Evolutionary conservation across 2,797 vertebrate species (phyloP), one percentile per base, ranked within the genome.

Genomic region (Uromys caudimaculatus): DNA sequence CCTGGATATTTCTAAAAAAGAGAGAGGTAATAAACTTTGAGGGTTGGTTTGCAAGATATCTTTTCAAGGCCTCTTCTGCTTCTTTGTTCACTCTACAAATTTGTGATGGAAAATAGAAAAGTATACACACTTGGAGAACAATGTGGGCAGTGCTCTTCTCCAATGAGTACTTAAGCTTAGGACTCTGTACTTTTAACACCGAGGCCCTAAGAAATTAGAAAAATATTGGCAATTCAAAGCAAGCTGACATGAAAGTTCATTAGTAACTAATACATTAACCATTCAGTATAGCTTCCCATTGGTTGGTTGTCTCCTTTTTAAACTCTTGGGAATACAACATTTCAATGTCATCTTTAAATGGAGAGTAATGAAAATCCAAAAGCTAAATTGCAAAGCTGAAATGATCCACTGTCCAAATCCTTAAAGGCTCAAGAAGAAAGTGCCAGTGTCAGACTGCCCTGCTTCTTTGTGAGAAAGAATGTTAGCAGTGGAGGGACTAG

Each of bases 81-180:
- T 93, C 62, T 94, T 96, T 78, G 86, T 47, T 16, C 54, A 92
- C 6, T 94, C 92, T 95, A 89, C 85, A 95, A 94, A 93, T 96
- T 78, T 92, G 67, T 88, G 78, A 89, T 73, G 27, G 87, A 71
- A 94, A 96, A 91, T 6, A 89, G 84, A 87, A 97, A 95, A 4
- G 3, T 76, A 87, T 77, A 50, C 79, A 41, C 13, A 79, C 73
- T 78, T 93, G n/a, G 89, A 94, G 62, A 86, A 73, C 58, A 97
- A 86, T 1, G 11, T 89, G 84, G 91, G 27, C 88, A 75, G 69
- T 54, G 75, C 41, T 67, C 47, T 82, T 96, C 97, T 73, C 93
- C 41, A 84, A 54, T 32, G 32, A 94, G 90, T 54, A 88, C 47
- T 94, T 52, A 56, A 77, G 71, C 56, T 77, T 14, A 88, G 58